Evolutionary conservation across 1,140 invertebrate species (phyloP).

Genomic region (Lethrus apterus): DNA sequence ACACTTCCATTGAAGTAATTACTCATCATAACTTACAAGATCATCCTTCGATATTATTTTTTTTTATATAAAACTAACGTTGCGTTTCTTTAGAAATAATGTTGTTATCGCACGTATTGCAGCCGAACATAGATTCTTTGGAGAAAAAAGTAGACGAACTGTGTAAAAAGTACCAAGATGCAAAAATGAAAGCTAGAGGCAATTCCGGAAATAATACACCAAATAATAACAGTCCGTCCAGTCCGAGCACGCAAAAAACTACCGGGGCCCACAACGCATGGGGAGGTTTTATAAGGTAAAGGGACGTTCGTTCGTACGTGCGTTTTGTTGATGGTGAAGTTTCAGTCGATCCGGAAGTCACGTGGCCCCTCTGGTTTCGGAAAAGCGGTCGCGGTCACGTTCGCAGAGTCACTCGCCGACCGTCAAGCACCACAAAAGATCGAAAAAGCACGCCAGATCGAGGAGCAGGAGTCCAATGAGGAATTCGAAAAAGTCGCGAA

Average conservation of each 20-base stretch:
- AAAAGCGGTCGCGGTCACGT: constrained; percentile 40
- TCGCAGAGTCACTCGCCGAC: constrained; percentile 44
- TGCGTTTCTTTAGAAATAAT: no score
- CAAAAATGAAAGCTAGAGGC: constrained; percentile 56
- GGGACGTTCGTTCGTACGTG: not conserved
- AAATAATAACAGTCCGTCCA: constrained; percentile 45
- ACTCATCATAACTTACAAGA: not conserved
- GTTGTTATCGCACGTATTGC: no score
- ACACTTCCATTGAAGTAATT: no score
- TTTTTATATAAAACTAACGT: no score
- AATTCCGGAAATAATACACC: constrained; percentile 51
- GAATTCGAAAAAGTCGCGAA: constrained; percentile 45
- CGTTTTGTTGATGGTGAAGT: constrained; percentile 10
- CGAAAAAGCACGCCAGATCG: constrained; percentile 44
- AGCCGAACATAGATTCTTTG: constrained; percentile 56
- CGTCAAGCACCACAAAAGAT: constrained; percentile 35
- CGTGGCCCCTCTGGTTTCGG: constrained; percentile 32
- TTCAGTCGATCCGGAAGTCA: constrained; percentile 42
- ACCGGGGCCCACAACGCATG: constrained; percentile 54
- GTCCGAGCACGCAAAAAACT: constrained; percentile 34
- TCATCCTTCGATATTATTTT: not conserved
- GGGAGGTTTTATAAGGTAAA: constrained; percentile 53
- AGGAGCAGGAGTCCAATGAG: constrained; percentile 42
- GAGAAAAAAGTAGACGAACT: constrained; percentile 70
- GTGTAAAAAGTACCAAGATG: constrained; percentile 66